Evolutionary conservation across 1,140 invertebrate genomes (phyloP).

Genomic region (Marisa cornuarietis): DNA sequence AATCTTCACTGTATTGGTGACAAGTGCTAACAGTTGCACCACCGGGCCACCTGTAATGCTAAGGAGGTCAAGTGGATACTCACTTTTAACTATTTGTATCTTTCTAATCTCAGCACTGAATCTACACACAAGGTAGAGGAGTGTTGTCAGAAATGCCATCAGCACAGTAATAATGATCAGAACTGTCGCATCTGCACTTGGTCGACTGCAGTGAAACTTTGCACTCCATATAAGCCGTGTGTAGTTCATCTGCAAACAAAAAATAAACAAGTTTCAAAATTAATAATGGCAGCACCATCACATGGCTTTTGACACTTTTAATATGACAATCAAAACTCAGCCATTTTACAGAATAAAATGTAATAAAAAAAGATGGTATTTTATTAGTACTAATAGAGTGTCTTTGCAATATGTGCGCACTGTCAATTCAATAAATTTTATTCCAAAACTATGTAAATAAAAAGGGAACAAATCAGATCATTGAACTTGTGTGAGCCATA

Average conservation of each 20-base stretch:
- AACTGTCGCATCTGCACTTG: slow-evolving; percentile 5
- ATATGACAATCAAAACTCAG: too few relatives aligned
- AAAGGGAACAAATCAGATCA: too few relatives aligned
- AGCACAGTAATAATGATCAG: slow-evolving; percentile 20
- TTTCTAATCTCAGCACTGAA: slow-evolving; percentile 21
- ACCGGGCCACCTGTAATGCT: not conserved
- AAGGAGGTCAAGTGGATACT: not conserved
- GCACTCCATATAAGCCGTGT: slow-evolving; percentile 32
- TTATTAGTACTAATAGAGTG: too few relatives aligned
- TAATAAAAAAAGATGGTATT: too few relatives aligned
- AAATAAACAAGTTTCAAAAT: not conserved
- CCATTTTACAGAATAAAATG: too few relatives aligned
- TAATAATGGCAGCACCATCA: too few relatives aligned
- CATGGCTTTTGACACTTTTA: too few relatives aligned
- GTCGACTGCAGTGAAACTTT: slow-evolving; percentile 22
- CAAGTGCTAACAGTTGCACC: not conserved
- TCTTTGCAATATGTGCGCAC: too few relatives aligned
- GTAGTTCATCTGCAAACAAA: slow-evolving; percentile 34
- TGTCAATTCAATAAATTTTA: too few relatives aligned
- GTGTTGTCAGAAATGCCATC: slow-evolving; percentile 10
- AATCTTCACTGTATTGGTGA: not conserved
- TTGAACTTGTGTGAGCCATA: too few relatives aligned
- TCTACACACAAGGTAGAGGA: slow-evolving; percentile 20
- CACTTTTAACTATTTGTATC: slow-evolving; percentile 25
- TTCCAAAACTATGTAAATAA: too few relatives aligned